Evolutionary conservation across 2,113 vertebrate genomes (phyloP).

Genomic region (Entosphenus tridentatus): DNA sequence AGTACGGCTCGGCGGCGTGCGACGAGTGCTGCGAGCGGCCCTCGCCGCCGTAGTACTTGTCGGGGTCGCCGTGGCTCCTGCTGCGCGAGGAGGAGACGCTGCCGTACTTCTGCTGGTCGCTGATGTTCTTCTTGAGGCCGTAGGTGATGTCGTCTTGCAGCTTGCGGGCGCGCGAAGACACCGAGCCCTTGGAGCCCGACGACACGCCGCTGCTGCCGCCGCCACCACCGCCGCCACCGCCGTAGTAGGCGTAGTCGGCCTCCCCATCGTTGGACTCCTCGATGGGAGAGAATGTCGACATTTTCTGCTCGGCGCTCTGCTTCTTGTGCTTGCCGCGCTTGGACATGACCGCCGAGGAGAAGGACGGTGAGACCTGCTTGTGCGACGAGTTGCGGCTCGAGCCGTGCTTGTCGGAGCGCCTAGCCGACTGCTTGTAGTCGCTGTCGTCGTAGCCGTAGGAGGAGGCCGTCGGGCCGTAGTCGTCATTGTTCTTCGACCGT

Average conservation of each 20-base stretch:
- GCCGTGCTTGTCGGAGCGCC: conserved; percentile 31
- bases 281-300: conserved; percentile 93
- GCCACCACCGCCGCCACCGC: conserved; percentile 6
- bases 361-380: conserved; percentile 68
- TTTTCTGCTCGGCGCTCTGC: conserved; percentile 91
- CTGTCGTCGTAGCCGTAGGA: conserved; percentile 35
- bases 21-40: conserved; percentile 45
- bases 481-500: conserved; percentile 39
- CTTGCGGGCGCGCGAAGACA: conserved; percentile 61
- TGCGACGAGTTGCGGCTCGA: conserved; percentile 30
- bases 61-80: conserved; percentile 59
- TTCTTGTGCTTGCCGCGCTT: conserved; percentile 95
- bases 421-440: conserved; percentile 46
- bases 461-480: conserved; percentile 10
- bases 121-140: conserved; percentile 64
- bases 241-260: conserved; percentile 67
- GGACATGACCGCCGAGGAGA: conserved; percentile 29
- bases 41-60: conserved; percentile 41
- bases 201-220: conserved; percentile 29
- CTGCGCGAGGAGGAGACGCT: conserved; percentile 32
- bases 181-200: conserved; percentile 33
- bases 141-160: conserved; percentile 69
- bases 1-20: neutral
- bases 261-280: conserved; percentile 94
- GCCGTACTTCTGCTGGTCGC: conserved; percentile 80